Conservation (phyloP, 2,888 invertebrate species). For the Aleiodes alternator region DNA sequence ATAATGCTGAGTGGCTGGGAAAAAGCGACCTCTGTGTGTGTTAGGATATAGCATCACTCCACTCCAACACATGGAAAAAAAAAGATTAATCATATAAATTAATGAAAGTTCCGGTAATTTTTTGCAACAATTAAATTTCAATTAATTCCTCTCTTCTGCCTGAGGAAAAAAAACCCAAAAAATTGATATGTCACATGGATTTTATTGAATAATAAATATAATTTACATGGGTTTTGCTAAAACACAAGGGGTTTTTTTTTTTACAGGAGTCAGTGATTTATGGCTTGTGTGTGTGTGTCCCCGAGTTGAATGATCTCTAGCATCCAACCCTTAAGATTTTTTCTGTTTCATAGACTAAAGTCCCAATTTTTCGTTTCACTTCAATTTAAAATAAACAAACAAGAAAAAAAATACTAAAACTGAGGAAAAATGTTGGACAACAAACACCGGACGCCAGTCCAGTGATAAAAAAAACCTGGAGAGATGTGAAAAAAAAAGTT, state of each 20-base stretch:
- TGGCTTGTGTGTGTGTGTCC: background rate
- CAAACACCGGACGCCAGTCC: too few species aligned
- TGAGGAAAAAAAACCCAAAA: background rate
- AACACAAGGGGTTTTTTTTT: background rate
- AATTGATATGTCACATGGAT: background rate
- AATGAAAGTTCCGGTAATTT: background rate
- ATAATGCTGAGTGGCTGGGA: constrained; percentile 1
- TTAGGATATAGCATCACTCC: constrained; percentile 7
- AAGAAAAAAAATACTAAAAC: background rate
- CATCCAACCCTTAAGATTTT: background rate
- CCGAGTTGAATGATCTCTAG: constrained; percentile 24
- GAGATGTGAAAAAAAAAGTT: background rate
- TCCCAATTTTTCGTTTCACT: too few species aligned
- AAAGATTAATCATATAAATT: background rate
- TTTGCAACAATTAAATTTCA: background rate
- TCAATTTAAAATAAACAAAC: too few species aligned
- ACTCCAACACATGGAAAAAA: too few species aligned
- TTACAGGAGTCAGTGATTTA: background rate
- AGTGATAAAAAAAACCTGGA: too few species aligned
- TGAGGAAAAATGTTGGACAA: too few species aligned
- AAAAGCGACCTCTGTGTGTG: constrained; percentile 17
- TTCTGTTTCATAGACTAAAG: background rate
- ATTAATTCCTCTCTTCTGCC: background rate
- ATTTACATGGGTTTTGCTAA: too few species aligned
- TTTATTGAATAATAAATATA: too few species aligned